Evolutionary conservation across 2,113 vertebrate genomes (phyloP).

Genomic region (Leptodactylus fuscus): DNA sequence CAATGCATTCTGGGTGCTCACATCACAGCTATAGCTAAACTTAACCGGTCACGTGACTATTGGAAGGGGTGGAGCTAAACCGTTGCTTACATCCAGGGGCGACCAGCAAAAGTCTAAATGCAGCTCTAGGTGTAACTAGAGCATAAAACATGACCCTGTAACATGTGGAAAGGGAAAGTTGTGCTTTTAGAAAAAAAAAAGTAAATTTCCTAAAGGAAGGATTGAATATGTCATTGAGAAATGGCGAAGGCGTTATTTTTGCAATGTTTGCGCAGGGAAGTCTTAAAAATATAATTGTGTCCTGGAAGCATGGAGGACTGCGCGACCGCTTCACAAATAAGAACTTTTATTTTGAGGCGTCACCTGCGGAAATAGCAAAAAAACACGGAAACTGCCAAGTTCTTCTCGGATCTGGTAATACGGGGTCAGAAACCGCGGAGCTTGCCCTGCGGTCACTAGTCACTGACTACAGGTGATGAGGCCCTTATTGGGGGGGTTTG

Average conservation of each 20-base stretch:
- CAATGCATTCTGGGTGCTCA: not conserved
- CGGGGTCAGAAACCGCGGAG: not conserved
- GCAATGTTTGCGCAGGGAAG: not conserved
- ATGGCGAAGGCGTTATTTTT: not conserved
- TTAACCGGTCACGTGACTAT: not conserved
- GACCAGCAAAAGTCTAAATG: not conserved
- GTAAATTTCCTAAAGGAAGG: not conserved
- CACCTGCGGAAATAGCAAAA: conserved; percentile 17
- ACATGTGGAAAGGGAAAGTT: not conserved
- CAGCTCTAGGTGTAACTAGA: not conserved
- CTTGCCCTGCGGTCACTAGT: not conserved
- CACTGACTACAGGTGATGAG: not conserved
- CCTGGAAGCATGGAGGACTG: not conserved
- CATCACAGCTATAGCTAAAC: too few species aligned
- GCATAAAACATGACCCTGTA: not conserved
- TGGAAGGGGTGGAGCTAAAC: not conserved
- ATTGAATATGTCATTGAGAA: not conserved
- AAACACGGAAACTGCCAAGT: not conserved
- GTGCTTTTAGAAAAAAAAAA: not conserved
- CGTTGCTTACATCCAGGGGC: not conserved
- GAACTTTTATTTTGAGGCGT: not conserved
- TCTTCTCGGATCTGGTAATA: not conserved
- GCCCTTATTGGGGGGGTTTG: not conserved
- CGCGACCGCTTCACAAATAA: not conserved
- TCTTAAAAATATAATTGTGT: not conserved